Percentiles rank a stretch among this genome's conserved stretches.
Evolutionary conservation across 1,140 invertebrate genomes (phyloP).

Genomic region (Drosophila insularis): DNA sequence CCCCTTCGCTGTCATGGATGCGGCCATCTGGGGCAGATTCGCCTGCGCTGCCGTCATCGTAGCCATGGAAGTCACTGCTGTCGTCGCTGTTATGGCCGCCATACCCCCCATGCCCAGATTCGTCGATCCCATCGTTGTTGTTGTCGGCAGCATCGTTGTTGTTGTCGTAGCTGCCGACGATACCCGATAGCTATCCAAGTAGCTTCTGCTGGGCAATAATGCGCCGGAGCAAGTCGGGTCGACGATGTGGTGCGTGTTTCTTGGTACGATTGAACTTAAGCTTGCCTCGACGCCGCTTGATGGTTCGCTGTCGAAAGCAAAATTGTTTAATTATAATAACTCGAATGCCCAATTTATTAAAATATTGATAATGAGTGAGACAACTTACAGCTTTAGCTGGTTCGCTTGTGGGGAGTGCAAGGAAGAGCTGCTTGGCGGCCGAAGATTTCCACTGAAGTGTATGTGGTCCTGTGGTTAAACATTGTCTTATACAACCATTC

Average conservation of each 20-base stretch:
- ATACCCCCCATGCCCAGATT: slow-evolving; percentile 33
- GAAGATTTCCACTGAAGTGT: slow-evolving; percentile 79
- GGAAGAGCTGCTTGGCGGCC: slow-evolving; percentile 80
- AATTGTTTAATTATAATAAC: neutral
- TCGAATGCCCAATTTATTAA: neutral
- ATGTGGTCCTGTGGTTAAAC: slow-evolving; percentile 82
- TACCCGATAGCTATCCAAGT: slow-evolving; percentile 86
- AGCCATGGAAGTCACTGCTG: slow-evolving; percentile 69
- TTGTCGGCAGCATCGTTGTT: slow-evolving; percentile 62
- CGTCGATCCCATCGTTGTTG: slow-evolving; percentile 36
- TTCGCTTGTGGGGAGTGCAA: slow-evolving; percentile 79
- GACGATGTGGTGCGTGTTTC: slow-evolving; percentile 86
- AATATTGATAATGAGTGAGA: too few relatives aligned
- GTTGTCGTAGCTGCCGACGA: slow-evolving; percentile 81
- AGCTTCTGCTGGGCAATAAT: slow-evolving; percentile 84
- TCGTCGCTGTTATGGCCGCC: slow-evolving; percentile 55
- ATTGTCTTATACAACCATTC: slow-evolving; percentile 83
- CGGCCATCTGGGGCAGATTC: slow-evolving; percentile 55
- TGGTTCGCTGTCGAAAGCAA: slow-evolving; percentile 63
- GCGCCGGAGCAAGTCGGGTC: slow-evolving; percentile 81
- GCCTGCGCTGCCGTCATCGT: slow-evolving; percentile 75
- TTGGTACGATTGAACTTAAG: slow-evolving; percentile 91
- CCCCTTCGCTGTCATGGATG: slow-evolving; percentile 49
- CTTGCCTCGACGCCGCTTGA: slow-evolving; percentile 89
- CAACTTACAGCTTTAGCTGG: slow-evolving; percentile 76